Evolutionary conservation across 1,140 invertebrate genomes (phyloP).

Genomic region (Zophobas morio): DNA sequence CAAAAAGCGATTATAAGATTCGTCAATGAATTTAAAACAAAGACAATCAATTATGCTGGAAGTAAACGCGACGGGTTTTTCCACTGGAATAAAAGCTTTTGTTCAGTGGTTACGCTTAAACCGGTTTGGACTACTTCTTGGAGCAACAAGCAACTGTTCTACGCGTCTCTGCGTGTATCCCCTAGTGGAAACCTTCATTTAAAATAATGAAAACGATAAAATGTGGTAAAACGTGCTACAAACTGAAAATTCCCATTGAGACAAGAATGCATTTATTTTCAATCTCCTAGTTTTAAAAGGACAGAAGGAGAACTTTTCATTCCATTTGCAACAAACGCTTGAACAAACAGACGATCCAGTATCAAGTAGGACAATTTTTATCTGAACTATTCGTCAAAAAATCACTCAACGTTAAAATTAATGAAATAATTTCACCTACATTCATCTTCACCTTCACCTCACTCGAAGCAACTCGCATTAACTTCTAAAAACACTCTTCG

Average conservation of each 20-base stretch:
- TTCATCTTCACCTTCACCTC: no score
- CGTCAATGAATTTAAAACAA: not conserved
- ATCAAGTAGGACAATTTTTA: no score
- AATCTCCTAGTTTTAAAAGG: not conserved
- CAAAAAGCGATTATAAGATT: not conserved
- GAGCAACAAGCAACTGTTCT: not conserved
- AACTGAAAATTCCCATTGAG: not conserved
- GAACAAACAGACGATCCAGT: no score
- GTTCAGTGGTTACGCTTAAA: not conserved
- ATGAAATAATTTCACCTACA: no score
- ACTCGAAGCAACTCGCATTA: not conserved
- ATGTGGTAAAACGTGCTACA: not conserved
- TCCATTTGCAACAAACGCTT: no score
- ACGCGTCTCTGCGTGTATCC: slow-evolving; percentile 12
- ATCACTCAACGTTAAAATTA: no score
- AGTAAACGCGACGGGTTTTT: no score
- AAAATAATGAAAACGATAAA: slow-evolving; percentile 15
- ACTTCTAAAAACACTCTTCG: not conserved
- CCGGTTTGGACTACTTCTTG: slow-evolving; percentile 4
- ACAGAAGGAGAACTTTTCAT: not conserved
- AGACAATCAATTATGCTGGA: no score
- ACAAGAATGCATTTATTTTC: not conserved
- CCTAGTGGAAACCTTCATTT: not conserved
- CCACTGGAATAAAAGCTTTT: not conserved
- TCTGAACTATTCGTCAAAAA: no score